Percentiles rank a stretch among this genome's conserved stretches.
These are phyloP conservation scores for Piscicola geometra DNA, from an alignment of 2,888 invertebrate species.

Conservation along the genomic window DNA sequence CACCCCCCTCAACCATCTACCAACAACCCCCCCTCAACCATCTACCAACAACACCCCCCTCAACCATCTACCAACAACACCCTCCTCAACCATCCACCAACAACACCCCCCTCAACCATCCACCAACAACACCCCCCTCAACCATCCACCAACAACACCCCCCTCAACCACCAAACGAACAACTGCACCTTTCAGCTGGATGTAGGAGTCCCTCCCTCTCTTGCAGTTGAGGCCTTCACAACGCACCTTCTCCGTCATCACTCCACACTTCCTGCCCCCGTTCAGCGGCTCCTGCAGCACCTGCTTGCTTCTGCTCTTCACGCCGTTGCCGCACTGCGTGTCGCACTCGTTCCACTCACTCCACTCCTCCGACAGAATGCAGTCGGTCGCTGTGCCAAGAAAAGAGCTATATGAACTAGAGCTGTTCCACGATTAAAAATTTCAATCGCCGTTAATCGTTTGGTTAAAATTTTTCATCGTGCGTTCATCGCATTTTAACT, in stretches of 20 bases:
- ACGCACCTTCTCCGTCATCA: slow-evolving; percentile 35
- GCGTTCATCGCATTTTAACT: too few species aligned
- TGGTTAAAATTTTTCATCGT: too few species aligned
- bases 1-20: too few species aligned
- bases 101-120: too few species aligned
- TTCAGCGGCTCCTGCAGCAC: slow-evolving; percentile 37
- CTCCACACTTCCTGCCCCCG: slow-evolving; percentile 39
- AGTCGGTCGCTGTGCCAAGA: slow-evolving; percentile 41
- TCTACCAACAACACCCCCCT: too few species aligned
- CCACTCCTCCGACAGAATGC: slow-evolving; percentile 40
- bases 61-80: too few species aligned
- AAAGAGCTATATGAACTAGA: neutral
- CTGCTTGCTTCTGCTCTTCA: slow-evolving; percentile 37
- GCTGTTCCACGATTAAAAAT: too few species aligned
- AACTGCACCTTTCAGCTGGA: slow-evolving; percentile 14
- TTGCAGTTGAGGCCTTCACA: slow-evolving; percentile 43
- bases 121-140: too few species aligned
- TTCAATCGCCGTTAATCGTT: too few species aligned
- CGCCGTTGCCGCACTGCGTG: slow-evolving; percentile 41
- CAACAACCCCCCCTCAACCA: too few species aligned
- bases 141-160: too few species aligned
- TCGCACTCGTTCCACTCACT: slow-evolving; percentile 39
- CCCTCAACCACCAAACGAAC: neutral
- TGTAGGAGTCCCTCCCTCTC: slow-evolving; percentile 34
- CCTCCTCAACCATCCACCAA: too few species aligned